Evolutionary conservation across 2,113 vertebrate species (phyloP).

Genomic region (Pseudorhombus dupliciocellatus): DNA sequence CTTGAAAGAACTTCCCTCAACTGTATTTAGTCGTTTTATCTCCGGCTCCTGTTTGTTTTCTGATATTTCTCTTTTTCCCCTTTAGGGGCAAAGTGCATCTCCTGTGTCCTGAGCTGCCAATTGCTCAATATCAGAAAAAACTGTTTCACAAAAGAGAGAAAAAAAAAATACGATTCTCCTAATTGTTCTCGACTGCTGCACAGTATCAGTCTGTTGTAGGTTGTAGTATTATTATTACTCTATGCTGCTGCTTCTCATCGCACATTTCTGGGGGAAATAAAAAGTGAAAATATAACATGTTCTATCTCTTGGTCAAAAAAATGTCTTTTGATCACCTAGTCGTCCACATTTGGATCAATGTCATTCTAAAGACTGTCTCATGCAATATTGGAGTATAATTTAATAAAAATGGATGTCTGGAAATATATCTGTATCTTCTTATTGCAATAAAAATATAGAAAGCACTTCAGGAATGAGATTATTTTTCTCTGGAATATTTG

Average conservation of each 20-base stretch:
- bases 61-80: conserved; percentile 30
- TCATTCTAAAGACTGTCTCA: conserved; percentile 75
- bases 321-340: conserved; percentile 66
- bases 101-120: conserved; percentile 53
- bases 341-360: conserved; percentile 74
- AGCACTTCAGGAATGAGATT: conserved; percentile 28
- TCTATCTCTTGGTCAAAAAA: conserved; percentile 65
- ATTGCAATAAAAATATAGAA: conserved; percentile 85
- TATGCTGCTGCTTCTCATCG: conserved; percentile 75
- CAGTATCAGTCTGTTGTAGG: conserved; percentile 77
- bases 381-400: conserved; percentile 82
- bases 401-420: conserved; percentile 80
- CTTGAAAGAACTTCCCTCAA: conserved; percentile 19
- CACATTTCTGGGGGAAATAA: conserved; percentile 63
- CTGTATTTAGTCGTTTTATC: conserved; percentile 20
- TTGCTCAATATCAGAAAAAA: conserved; percentile 54
- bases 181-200: conserved; percentile 72
- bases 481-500: not conserved
- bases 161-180: conserved; percentile 17
- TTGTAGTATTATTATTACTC: conserved; percentile 71
- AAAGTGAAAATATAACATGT: conserved; percentile 58
- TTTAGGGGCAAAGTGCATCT: conserved; percentile 46
- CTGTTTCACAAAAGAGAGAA: conserved; percentile 42
- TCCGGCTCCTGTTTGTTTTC: conserved; percentile 28
- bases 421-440: conserved; percentile 84